Conservation (phyloP, 2,113 vertebrate species). For the Saccopteryx bilineata region DNA sequence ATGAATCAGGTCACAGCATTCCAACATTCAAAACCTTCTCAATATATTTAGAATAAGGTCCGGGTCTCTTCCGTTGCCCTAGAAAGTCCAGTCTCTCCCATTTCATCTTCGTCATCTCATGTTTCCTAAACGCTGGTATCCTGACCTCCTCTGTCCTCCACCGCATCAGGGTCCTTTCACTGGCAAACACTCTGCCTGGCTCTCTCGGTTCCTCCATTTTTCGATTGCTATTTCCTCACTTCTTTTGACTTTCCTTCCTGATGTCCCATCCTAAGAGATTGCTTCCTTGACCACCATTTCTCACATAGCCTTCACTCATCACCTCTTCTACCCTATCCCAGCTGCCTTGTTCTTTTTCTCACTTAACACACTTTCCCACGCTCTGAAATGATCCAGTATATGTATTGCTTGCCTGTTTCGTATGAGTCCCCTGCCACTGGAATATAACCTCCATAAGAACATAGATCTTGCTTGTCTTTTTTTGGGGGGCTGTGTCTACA, state of each 20-base stretch:
- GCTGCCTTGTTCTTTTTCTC: not conserved
- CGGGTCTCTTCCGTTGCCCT: not conserved
- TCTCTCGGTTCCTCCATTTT: not conserved
- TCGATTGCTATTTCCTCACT: not conserved
- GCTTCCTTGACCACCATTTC: not conserved
- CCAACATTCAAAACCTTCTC: not conserved
- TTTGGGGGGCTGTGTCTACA: not conserved
- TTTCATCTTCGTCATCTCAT: not conserved
- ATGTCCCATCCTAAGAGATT: not conserved
- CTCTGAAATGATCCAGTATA: not conserved
- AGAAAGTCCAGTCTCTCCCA: not conserved
- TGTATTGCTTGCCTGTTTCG: not conserved
- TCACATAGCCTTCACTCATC: not conserved
- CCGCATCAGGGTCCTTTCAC: not conserved
- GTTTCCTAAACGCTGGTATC: not conserved
- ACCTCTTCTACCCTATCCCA: not conserved
- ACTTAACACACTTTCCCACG: not conserved
- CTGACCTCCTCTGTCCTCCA: not conserved
- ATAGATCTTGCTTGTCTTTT: not conserved
- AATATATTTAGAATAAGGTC: not conserved
- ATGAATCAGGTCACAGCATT: not conserved
- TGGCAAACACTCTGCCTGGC: not conserved
- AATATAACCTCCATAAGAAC: not conserved
- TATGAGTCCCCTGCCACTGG: not conserved
- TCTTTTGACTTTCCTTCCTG: not conserved